Evolutionary conservation across 2,113 vertebrate genomes (phyloP).

Genomic region (Onychostruthus taczanowskii): DNA sequence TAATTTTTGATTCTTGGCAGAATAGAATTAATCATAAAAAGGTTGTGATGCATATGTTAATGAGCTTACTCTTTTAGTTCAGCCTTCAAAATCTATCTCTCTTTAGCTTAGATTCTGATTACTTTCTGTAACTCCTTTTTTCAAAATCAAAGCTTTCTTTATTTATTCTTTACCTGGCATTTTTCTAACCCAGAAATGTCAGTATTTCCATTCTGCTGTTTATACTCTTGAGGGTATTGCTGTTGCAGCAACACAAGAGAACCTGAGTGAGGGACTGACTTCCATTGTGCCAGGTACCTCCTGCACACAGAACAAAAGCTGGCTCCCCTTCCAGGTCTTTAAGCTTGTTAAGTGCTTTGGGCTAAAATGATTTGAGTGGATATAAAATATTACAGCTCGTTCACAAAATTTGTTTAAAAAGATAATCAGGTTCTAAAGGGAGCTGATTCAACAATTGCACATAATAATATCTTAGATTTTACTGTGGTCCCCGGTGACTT

Average conservation of each 20-base stretch:
- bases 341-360: slow-evolving; percentile 35
- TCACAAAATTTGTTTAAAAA: slow-evolving; percentile 54
- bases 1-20: background rate
- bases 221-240: background rate
- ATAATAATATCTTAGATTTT: slow-evolving; percentile 15
- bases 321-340: background rate
- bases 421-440: slow-evolving; percentile 45
- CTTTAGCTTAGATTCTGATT: background rate
- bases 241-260: background rate
- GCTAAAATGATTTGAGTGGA: slow-evolving; percentile 25
- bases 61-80: background rate
- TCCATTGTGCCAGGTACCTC: background rate
- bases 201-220: slow-evolving; percentile 14
- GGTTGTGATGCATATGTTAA: background rate
- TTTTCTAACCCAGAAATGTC: background rate
- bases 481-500: background rate
- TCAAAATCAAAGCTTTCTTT: background rate
- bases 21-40: background rate
- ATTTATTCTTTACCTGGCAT: background rate
- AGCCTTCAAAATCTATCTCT: background rate
- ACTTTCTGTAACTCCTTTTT: background rate
- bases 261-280: background rate
- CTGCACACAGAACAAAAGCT: background rate
- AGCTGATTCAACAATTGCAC: slow-evolving; percentile 2
- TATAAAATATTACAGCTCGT: slow-evolving; percentile 57